These are phyloP conservation scores for Protonibea diacanthus DNA, from an alignment of 2,797 vertebrate species.

Conservation along the genomic window DNA sequence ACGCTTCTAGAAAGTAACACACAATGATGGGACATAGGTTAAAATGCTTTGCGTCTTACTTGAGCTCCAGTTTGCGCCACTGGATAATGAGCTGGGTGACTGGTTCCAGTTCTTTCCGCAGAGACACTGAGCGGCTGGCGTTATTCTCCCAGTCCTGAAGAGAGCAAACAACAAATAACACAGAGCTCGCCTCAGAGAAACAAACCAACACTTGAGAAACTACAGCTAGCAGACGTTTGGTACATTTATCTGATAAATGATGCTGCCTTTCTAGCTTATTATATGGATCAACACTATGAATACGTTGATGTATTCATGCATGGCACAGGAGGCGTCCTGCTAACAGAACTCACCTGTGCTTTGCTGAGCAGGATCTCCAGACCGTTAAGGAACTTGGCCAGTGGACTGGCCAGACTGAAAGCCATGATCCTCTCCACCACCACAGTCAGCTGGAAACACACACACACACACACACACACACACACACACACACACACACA, in stretches of 20 bases:
- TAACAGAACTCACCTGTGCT: constrained; percentile 90
- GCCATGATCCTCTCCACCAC: constrained; percentile 91
- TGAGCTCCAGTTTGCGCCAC: constrained; percentile 95
- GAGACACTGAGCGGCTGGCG: constrained; percentile 91
- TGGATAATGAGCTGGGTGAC: constrained; percentile 94
- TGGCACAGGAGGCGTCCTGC: neutral
- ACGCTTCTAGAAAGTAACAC: neutral
- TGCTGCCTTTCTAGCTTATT: neutral
- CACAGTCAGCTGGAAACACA: constrained; percentile 87
- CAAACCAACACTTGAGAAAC: neutral
- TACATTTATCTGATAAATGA: neutral
- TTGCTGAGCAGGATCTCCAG: constrained; percentile 96
- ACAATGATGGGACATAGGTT: neutral
- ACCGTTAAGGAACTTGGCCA: constrained; percentile 97
- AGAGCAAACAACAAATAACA: neutral
- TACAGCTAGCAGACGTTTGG: neutral
- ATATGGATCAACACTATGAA: neutral
- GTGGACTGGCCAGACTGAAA: constrained; percentile 93
- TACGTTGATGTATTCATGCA: neutral
- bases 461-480: constrained; percentile 9
- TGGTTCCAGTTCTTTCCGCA: constrained; percentile 90
- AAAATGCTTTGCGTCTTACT: constrained; percentile 81
- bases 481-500: constrained; percentile 5
- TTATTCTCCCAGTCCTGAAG: constrained; percentile 97
- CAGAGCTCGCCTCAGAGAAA: neutral